Base-by-base conservation (phyloP, 2,113 vertebrate species). In the Cochlearius cochlearius region DNA sequence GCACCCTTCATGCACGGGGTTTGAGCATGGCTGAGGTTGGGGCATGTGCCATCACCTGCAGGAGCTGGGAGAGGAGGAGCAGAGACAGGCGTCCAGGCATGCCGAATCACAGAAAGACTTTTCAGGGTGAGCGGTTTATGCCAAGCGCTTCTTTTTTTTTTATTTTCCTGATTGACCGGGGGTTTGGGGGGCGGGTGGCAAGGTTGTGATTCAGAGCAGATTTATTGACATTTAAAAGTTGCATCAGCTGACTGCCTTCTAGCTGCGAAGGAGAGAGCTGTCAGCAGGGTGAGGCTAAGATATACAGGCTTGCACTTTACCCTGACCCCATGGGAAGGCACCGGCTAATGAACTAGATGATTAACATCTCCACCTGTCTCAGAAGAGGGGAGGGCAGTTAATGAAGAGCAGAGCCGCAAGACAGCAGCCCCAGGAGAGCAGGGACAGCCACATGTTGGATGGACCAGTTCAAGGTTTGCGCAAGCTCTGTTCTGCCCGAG, bases 191-290 rank as follows among this genome's bases (percentile, higher is more conserved):
- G 4, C 2, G 1, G 29, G 55, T 19, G 34, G 2, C 16, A 21
- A 16, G 11, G 60, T 2, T 68, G 67, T 52, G 63, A 64, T 63
- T 47, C 67, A 75, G 92, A 39, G 76, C 12, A 84, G 60, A 66
- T 96, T 87, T 79, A 36, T 34, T 89, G 92, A 56, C 66, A 52
- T 94, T 94, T 92, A 52, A 47, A 83, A 92, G 67, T 43, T 73
- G 16, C 41, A 75, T 67, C 75, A 78, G 52, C n/a, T 75, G 81
- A 21, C n/a, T 71, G 76, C 27, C 81, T 81, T 75, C 68, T 75
- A n/a, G 63, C 68, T 25, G n/a, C 55, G 25, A 32, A 93, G 49
- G 21, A 73, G 29, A 47, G 67, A 58, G 56, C 75, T 85, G 73
- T 58, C 79, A 75, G 76, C 63, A n/a, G 1, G 0, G 22, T 23